Percentiles rank a stretch among this genome's conserved stretches.
phyloP scores from a whole-genome alignment of 2,888 invertebrate species.

The Boloria euphrosyne region DNA sequence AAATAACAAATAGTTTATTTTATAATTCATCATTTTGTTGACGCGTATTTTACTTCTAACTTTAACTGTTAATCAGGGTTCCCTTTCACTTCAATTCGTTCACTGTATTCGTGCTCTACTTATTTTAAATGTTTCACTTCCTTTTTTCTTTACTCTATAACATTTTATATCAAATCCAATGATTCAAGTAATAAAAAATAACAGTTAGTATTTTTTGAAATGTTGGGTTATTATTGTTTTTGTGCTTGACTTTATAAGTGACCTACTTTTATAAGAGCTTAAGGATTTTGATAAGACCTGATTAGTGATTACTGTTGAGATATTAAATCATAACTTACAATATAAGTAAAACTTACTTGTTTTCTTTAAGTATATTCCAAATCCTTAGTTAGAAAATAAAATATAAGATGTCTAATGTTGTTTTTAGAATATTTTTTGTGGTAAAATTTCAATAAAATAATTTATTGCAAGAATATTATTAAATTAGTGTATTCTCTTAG shows the following conservation, averaged over 20 bases:
- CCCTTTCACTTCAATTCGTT: conserved; percentile 80
- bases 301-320: neutral
- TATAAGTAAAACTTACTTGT: too few species aligned
- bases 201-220: conserved; percentile 3
- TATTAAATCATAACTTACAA: too few species aligned
- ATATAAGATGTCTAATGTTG: too few species aligned
- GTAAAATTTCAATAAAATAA: too few species aligned
- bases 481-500: too few species aligned
- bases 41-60: conserved; percentile 16
- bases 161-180: neutral
- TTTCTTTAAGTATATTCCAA: too few species aligned
- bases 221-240: conserved; percentile 9
- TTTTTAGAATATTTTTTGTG: too few species aligned
- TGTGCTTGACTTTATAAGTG: conserved; percentile 7
- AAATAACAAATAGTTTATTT: neutral
- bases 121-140: conserved; percentile 46
- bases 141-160: conserved; percentile 33
- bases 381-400: too few species aligned
- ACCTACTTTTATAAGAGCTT: conserved; percentile 15
- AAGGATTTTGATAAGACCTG: conserved; percentile 7
- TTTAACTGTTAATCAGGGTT: conserved; percentile 46
- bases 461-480: too few species aligned
- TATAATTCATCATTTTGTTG: neutral
- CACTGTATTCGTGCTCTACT: conserved; percentile 80
- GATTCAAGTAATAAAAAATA: neutral